Evolutionary conservation across 2,888 invertebrate species (phyloP), one percentile per base, ranked within the genome.

Genomic region (Biston betularia): DNA sequence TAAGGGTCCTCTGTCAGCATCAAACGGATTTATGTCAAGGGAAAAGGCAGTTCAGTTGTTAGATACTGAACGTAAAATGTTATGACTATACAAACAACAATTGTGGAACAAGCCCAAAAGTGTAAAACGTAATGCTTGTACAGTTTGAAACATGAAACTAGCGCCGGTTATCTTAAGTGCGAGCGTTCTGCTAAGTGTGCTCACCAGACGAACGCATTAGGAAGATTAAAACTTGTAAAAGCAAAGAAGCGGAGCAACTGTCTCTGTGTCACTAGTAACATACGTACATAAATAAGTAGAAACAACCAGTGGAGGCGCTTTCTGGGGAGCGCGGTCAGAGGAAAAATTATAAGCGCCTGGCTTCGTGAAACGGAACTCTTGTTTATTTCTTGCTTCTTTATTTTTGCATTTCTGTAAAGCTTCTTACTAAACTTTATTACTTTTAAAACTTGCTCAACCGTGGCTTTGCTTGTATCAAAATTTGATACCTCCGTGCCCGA

Each of bases 161-260:
- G 80, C 78, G 75, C 75, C 79, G 76, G 82, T 79, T 80, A 78
- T 79, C 77, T 81, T 80, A 83, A 86, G 78, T 80, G 79, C 81
- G 77, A 85, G 79, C 82, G 84, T 89, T 90, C 77, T 85, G 83
- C 85, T 78, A 86, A 88, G 86, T 84, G 83, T 81, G 76, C 79
- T 80, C 77, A 84, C 80, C 83, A 87, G 83, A 83, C 85, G 86
- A 76, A 87, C 82, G 86, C 93, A 93, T 93, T 93, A 92, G 92
- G 85, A 83, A 91, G 92, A 93, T 93, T 93, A 90, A 92, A 92
- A 92, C 82, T 88, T 86, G 86, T 84, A 88, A 89, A 90, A 87
- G 90, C 88, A 86, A 86, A 88, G 87, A 86, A 87, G 81, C 84
- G 82, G 74, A 81, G 74, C 75, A 79, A 82, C 75, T 77, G 84